Conservation (phyloP, 1,140 invertebrate species). For the Brachionus manjavacas region DNA sequence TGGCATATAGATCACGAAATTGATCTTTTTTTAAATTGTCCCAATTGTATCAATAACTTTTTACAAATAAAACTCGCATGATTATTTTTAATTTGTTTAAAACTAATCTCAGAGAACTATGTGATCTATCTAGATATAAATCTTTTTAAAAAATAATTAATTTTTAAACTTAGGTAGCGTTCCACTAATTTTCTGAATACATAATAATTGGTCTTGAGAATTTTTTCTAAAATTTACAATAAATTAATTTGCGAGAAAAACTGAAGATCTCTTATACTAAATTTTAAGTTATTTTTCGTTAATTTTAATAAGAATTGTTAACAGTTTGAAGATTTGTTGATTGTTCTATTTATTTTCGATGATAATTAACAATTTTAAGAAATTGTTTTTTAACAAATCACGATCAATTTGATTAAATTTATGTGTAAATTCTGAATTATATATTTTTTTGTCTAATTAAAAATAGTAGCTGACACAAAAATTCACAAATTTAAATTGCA, state of each 20-base stretch:
- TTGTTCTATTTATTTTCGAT: not conserved
- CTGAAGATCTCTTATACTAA: not conserved
- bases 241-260: not conserved
- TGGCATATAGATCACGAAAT: not conserved
- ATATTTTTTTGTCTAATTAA: not conserved
- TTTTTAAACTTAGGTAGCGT: not conserved
- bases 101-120: not conserved
- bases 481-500: not conserved
- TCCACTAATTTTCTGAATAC: no score
- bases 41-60: not conserved
- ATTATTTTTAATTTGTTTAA: not conserved
- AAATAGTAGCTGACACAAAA: not conserved
- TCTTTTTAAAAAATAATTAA: not conserved
- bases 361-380: not conserved
- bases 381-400: not conserved
- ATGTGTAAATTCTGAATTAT: not conserved
- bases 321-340: not conserved
- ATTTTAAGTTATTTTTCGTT: not conserved
- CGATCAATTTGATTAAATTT: not conserved
- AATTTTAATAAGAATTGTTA: not conserved
- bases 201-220: no score
- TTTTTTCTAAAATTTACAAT: not conserved
- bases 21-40: not conserved
- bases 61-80: not conserved
- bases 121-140: not conserved